Evolutionary conservation across 1,140 invertebrate genomes (phyloP).

Genomic region (Drosophila sulfurigaster): DNA sequence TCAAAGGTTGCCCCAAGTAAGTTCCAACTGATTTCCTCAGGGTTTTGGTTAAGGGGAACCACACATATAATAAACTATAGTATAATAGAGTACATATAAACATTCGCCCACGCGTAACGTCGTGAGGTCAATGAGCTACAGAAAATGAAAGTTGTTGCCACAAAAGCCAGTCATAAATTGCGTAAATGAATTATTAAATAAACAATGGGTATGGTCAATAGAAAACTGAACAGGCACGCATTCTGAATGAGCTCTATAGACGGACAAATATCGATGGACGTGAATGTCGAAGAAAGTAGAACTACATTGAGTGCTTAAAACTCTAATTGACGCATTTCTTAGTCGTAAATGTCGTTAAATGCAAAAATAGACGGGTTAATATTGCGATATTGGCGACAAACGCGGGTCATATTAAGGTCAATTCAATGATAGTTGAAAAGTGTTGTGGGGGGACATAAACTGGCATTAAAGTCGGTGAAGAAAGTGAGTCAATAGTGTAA

Average conservation of each 20-base stretch:
- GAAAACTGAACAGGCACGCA: constrained; percentile 47
- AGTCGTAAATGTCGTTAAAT: constrained; percentile 36
- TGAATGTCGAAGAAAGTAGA: constrained; percentile 1
- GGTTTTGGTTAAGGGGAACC: background rate
- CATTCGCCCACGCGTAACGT: too few relatives aligned
- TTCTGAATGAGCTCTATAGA: constrained; percentile 15
- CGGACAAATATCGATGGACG: background rate
- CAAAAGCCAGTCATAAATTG: constrained; percentile 69
- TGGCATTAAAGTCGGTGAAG: background rate
- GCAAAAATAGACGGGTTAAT: constrained; percentile 41
- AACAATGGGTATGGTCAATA: constrained; percentile 32
- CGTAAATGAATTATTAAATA: constrained; percentile 79
- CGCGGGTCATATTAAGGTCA: constrained; percentile 66
- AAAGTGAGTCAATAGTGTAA: background rate
- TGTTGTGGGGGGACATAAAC: too few relatives aligned
- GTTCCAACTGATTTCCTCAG: constrained; percentile 47
- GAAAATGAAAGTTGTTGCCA: constrained; percentile 57
- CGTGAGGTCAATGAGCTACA: constrained; percentile 61
- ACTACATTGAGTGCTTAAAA: constrained; percentile 34
- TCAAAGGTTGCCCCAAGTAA: constrained; percentile 80
- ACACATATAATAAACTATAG: background rate
- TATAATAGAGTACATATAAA: background rate
- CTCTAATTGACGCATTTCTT: constrained; percentile 51
- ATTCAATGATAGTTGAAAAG: constrained; percentile 15
- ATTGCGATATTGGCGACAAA: constrained; percentile 30